Conservation (phyloP, 2,797 vertebrate genomes). For the Gadopsis bispinosus region DNA sequence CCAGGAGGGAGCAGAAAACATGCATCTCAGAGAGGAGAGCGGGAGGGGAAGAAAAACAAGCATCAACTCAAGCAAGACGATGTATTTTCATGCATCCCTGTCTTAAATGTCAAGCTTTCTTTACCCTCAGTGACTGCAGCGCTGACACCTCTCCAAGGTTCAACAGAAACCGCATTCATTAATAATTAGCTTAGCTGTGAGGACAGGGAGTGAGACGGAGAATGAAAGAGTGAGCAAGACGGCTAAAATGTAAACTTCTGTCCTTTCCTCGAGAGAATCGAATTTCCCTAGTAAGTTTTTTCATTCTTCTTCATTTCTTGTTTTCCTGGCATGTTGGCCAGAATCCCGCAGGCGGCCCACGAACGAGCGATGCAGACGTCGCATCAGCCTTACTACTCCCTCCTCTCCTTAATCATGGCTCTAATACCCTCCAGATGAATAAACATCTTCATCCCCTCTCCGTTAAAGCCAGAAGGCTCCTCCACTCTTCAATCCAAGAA, state of each 20-base stretch:
- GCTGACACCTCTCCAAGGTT: slow-evolving; percentile 87
- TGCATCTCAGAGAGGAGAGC: slow-evolving; percentile 70
- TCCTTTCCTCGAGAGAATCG: slow-evolving; percentile 68
- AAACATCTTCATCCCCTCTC: slow-evolving; percentile 92
- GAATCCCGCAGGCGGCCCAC: slow-evolving; percentile 82
- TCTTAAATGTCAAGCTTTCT: slow-evolving; percentile 88
- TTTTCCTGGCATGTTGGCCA: slow-evolving; percentile 88
- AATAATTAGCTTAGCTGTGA: slow-evolving; percentile 84
- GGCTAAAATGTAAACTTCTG: slow-evolving; percentile 73
- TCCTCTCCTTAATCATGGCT: slow-evolving; percentile 92
- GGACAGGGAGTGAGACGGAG: slow-evolving; percentile 65
- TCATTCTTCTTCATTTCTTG: slow-evolving; percentile 77
- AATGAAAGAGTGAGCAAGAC: slow-evolving; percentile 51
- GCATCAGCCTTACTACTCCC: slow-evolving; percentile 82
- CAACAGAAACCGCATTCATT: slow-evolving; percentile 88
- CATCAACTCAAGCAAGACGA: slow-evolving; percentile 85
- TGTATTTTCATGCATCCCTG: slow-evolving; percentile 88
- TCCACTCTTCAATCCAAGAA: slow-evolving; percentile 77
- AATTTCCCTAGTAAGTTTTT: slow-evolving; percentile 78
- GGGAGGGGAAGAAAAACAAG: slow-evolving; percentile 79
- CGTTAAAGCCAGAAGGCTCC: slow-evolving; percentile 91
- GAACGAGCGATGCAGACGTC: slow-evolving; percentile 92
- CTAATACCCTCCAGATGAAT: slow-evolving; percentile 98
- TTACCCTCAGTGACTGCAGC: slow-evolving; percentile 81
- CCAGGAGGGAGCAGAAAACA: slow-evolving; percentile 82